Conservation (phyloP, 2,888 invertebrate species). For the Octodonta nipae region DNA sequence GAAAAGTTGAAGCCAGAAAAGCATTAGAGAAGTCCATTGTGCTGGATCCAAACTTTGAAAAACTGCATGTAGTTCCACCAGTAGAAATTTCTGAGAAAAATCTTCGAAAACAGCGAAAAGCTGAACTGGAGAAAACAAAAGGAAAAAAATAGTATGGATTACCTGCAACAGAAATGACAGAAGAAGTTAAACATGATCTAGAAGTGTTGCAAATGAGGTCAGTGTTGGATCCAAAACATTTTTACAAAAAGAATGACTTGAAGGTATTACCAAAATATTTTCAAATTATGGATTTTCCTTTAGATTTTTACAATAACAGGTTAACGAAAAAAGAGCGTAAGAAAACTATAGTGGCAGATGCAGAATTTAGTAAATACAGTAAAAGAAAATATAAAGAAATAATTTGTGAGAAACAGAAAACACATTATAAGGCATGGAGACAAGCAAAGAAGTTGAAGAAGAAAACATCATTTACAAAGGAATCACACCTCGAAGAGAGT, state of each 20-base stretch:
- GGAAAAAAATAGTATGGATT: constrained; percentile 83
- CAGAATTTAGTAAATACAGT: constrained; percentile 67
- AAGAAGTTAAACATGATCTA: constrained; percentile 76
- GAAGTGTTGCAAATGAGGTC: constrained; percentile 86
- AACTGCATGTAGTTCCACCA: constrained; percentile 45
- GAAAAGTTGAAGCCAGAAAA: constrained; percentile 38
- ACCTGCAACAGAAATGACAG: constrained; percentile 77
- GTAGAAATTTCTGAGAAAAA: constrained; percentile 45
- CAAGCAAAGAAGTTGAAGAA: constrained; percentile 60
- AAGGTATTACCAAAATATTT: constrained; percentile 85
- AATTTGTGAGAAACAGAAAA: constrained; percentile 54
- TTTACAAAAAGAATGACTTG: constrained; percentile 86
- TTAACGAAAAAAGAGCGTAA: constrained; percentile 77
- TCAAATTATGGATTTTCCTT: constrained; percentile 71
- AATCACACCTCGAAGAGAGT: too few species aligned
- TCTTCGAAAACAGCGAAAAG: constrained; percentile 44
- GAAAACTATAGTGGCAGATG: constrained; percentile 78
- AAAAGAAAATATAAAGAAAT: constrained; percentile 70
- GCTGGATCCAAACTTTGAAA: constrained; percentile 52
- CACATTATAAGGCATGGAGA: constrained; percentile 52
- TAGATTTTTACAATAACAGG: constrained; percentile 77
- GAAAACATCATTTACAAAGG: too few species aligned
- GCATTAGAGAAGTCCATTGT: constrained; percentile 47
- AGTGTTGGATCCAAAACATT: constrained; percentile 79
- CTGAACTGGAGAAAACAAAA: constrained; percentile 65